phyloP scores from a whole-genome alignment of 2,888 invertebrate genomes.

The Xestoiulus laeticollis region DNA sequence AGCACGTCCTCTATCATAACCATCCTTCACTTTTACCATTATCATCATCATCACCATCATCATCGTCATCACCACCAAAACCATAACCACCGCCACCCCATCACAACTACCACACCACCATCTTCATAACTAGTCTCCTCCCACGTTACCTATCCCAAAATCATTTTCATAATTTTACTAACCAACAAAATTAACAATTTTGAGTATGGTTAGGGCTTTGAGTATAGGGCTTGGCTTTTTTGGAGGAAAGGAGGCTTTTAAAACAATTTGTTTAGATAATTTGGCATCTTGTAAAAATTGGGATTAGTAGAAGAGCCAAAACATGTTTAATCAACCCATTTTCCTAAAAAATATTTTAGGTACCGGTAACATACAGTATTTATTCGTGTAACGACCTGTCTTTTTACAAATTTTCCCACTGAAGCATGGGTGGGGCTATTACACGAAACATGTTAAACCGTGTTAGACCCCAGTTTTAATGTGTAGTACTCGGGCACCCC shows the following conservation, averaged over 20 bases:
- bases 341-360: too few relatives aligned
- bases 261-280: too few relatives aligned
- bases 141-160: background rate
- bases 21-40: background rate
- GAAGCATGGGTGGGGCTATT: too few relatives aligned
- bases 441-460: too few relatives aligned
- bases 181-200: background rate
- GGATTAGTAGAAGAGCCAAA: too few relatives aligned
- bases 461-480: too few relatives aligned
- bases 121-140: background rate
- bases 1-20: conserved; percentile 29
- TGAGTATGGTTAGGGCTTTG: background rate
- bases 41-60: background rate
- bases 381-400: too few relatives aligned
- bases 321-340: too few relatives aligned
- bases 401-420: too few relatives aligned
- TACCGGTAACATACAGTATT: too few relatives aligned
- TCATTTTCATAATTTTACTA: background rate
- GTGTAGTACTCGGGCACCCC: too few relatives aligned
- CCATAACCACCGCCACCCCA: background rate
- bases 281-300: too few relatives aligned
- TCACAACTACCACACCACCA: background rate
- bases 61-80: background rate
- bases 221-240: conserved; percentile 15
- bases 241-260: background rate